A percentile compares a stretch with the other conserved stretches of the same genome.
Evolutionary conservation across 2,797 vertebrate genomes (phyloP).

Genomic region (Jordanella pulchra): DNA sequence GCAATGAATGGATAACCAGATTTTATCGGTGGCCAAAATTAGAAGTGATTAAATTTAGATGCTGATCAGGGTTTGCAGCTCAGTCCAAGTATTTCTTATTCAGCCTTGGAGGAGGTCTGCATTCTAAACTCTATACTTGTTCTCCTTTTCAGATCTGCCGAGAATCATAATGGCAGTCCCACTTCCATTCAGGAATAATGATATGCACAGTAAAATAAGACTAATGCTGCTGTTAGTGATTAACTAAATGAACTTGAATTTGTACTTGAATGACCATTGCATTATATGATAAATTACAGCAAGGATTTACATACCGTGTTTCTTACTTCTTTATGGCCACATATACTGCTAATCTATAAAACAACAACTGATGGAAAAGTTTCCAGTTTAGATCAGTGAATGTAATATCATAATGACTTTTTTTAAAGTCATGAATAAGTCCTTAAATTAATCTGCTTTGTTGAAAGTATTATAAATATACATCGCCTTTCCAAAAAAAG

Average conservation of each 20-base stretch:
- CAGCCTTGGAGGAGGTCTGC: slow-evolving; percentile 1
- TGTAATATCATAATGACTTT: too few species aligned
- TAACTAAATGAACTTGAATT: slow-evolving; percentile 23
- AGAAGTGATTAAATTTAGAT: slow-evolving; percentile 9
- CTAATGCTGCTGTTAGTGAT: slow-evolving; percentile 42
- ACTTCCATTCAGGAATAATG: slow-evolving; percentile 44
- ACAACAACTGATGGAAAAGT: too few species aligned
- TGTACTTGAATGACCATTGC: too few species aligned
- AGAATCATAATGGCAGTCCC: slow-evolving; percentile 31
- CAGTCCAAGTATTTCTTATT: slow-evolving; percentile 6
- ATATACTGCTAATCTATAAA: too few species aligned
- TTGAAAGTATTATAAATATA: too few species aligned
- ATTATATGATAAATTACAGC: too few species aligned
- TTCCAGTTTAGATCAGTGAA: too few species aligned
- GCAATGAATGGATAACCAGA: not conserved
- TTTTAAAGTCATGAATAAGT: too few species aligned
- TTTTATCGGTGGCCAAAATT: slow-evolving; percentile 7
- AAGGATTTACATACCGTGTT: too few species aligned
- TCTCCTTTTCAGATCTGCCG: slow-evolving; percentile 28
- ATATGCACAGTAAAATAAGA: slow-evolving; percentile 51
- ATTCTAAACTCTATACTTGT: not conserved
- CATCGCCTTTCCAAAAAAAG: too few species aligned
- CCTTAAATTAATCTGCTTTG: too few species aligned
- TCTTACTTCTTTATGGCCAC: too few species aligned
- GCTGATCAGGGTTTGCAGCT: slow-evolving; percentile 1